A percentile compares a stretch with the other conserved stretches of the same genome.
Conservation (phyloP, 1,140 invertebrate genomes). For the Phenacoccus solenopsis region DNA sequence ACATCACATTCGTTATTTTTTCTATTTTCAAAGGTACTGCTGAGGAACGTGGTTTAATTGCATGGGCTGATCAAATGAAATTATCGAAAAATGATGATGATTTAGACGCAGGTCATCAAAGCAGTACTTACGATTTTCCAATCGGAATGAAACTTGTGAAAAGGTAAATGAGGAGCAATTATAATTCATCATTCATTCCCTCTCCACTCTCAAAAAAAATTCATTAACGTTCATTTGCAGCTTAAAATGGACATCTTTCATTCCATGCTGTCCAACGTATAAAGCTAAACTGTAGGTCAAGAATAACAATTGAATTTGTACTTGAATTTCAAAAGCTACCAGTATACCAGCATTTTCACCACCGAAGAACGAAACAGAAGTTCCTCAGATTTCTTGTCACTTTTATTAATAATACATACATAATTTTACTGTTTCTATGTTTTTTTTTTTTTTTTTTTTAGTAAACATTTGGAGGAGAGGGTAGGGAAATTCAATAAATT, state of each 20-base stretch:
- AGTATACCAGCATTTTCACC: no score
- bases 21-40: slow-evolving; percentile 40
- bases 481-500: no score
- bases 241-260: slow-evolving; percentile 49
- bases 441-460: no score
- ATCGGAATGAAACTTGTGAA: slow-evolving; percentile 48
- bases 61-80: slow-evolving; percentile 57
- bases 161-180: slow-evolving; percentile 33
- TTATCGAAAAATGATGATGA: slow-evolving; percentile 35
- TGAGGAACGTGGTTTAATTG: slow-evolving; percentile 51
- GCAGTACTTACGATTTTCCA: slow-evolving; percentile 59
- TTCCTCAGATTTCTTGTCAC: no score
- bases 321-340: no score
- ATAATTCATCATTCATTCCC: not conserved
- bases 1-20: not conserved
- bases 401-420: no score
- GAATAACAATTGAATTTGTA: not conserved
- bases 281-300: slow-evolving; percentile 30
- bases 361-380: no score
- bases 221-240: slow-evolving; percentile 31
- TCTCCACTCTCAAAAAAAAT: not conserved
- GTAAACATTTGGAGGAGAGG: no score
- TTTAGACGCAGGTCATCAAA: slow-evolving; percentile 27
- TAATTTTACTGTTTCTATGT: no score
- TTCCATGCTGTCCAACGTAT: slow-evolving; percentile 57